Base-by-base conservation (phyloP, 2,888 invertebrate species). In the Pecten maximus region DNA sequence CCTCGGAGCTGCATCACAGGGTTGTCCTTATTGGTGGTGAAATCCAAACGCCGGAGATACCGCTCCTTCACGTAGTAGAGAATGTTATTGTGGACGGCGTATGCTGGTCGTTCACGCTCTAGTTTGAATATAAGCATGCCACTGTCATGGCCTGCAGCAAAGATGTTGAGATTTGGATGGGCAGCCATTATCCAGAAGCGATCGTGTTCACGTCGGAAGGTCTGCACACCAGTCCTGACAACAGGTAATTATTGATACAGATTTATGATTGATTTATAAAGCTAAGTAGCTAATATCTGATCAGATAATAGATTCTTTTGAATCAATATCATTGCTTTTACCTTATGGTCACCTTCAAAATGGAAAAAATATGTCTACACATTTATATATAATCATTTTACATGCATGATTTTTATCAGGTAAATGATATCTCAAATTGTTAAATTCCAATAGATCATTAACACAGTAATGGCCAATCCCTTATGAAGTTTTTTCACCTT, bases 91-190 rank as follows among this genome's bases (percentile, higher is more conserved):
- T 99, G 98, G 0, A 99, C 98, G 6, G 99, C 98, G 96, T 98
- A 99, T 0, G 99, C 99, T 0, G 99, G 99, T 44, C 99, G 97
- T 97, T 99, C 99, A 89, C 99, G 97, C 96, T 99, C 99, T 95
- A 99, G 97, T 97, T 97, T 98, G 97, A 98, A 99, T 90, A 99
- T 98, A n/a, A 99, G 98, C 98, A 99, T 98, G 94, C 99, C 99
- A 86, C 98, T 98, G 97, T 99, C 99, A 97, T 99, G 99, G 0
- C 99, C 96, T n/a, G 99, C 99, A 39, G 99, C 99, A 97, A 99
- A 99, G 88, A 99, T 97, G 97, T 99, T 99, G 88, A 99, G 97
- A 0, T 98, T 98, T 0, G 99, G 99, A 97, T 99, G 99, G 0
- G 99, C 98, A 0, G 98, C 98, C 93, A 99, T 97, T 23, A 99